phyloP scores from a whole-genome alignment of 1,140 invertebrate species.

The Pseudomyrmex concolor region DNA sequence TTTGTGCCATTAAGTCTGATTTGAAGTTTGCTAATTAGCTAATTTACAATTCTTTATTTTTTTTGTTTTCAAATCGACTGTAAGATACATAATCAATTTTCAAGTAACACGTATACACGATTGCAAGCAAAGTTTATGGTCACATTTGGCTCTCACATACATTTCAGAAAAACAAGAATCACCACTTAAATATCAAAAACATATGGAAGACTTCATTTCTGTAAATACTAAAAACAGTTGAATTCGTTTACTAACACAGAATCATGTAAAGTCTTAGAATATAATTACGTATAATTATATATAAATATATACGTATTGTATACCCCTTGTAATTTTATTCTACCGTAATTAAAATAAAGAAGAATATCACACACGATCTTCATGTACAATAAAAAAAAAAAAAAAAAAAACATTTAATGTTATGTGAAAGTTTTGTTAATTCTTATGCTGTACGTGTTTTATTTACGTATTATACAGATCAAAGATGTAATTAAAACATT shows the following conservation, averaged over 20 bases:
- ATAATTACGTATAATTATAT: constrained; percentile 69
- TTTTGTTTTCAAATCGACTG: constrained; percentile 7
- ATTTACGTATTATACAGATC: not conserved
- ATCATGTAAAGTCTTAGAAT: constrained; percentile 77
- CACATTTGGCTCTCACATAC: constrained; percentile 44
- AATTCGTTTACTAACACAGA: constrained; percentile 70
- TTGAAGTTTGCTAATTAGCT: not conserved
- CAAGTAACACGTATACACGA: constrained; percentile 50
- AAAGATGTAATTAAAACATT: constrained; percentile 16
- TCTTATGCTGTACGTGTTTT: constrained; percentile 26
- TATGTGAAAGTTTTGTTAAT: constrained; percentile 24
- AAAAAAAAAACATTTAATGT: constrained; percentile 42
- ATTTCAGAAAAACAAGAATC: constrained; percentile 51
- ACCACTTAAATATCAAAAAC: constrained; percentile 17
- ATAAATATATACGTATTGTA: constrained; percentile 68
- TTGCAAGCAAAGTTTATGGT: constrained; percentile 65
- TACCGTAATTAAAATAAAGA: constrained; percentile 80
- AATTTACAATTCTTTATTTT: constrained; percentile 9
- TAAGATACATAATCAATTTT: constrained; percentile 2
- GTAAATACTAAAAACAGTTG: constrained; percentile 77
- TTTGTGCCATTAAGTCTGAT: constrained; percentile 61
- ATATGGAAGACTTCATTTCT: constrained; percentile 66
- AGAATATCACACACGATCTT: constrained; percentile 68
- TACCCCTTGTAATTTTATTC: constrained; percentile 81
- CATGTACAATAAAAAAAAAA: constrained; percentile 54